Evolutionary conservation across 2,113 vertebrate genomes (phyloP), one percentile per base, ranked within the genome.

Genomic region (Sula dactylatra): DNA sequence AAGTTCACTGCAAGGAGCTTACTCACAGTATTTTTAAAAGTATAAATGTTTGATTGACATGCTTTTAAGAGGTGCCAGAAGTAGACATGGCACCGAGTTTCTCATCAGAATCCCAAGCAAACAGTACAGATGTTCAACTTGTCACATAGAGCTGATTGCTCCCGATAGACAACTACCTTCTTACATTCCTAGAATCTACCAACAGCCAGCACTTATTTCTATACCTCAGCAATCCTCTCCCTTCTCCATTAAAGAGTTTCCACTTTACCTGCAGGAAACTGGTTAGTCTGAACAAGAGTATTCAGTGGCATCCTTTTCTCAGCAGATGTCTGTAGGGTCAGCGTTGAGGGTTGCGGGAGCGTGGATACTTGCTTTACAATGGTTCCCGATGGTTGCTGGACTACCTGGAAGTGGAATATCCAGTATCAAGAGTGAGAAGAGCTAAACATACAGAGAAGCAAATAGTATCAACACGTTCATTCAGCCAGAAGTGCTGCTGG

Each of bases 311-410:
- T 73, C 65, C 89, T 96, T 6, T 97, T 98, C 89, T 96, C 97
- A 81, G 81, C 86, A 82, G 97, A 52, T 79, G 96, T 96, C 90
- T 97, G 98, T 50, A 98, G 62, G 62, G 97, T 94, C 96, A 97
- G 83, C 8, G 84, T 21, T 67, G 97, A 82, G 42, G 97, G 81
- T 49, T 93, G 93, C 1, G 97, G 71, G 82, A 96, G 61, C 1
- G 96, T 40, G 31, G 97, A 95, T 47, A 97, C 88, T 86, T 98
- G 98, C 93, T 98, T 98, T 45, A 97, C 85, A 87, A 95, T 17
- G 15, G 96, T 58, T 95, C 97, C 98, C 16, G 98, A 81, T 54
- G 98, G 94, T 47, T 98, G 98, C 14, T 98, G 98, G 79, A 99
- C 98, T 77, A 99, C 96, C 99, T 99, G 94, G 52, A 94, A 94